A percentile compares a stretch with the other conserved stretches of the same genome.
Conservation (phyloP, 1,140 invertebrate species). For the Lasioglossum albipes region DNA sequence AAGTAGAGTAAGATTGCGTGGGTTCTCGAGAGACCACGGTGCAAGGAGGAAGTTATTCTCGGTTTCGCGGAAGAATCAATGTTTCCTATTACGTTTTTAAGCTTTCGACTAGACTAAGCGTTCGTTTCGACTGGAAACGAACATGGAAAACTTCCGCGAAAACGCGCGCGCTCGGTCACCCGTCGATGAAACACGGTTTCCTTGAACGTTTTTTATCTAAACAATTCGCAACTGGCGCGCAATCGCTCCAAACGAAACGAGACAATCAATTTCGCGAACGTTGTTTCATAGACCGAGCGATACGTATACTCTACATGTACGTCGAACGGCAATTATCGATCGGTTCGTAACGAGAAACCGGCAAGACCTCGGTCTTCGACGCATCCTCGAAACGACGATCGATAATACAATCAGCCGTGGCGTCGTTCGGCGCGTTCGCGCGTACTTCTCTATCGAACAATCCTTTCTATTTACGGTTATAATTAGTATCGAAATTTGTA, state of each 20-base stretch:
- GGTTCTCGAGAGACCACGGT: background rate
- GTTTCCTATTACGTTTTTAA: conserved; percentile 5
- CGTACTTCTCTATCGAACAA: conserved; percentile 4
- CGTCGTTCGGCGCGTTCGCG: background rate
- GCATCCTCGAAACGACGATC: background rate
- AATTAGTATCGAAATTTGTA: conserved; percentile 75
- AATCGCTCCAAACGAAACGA: conserved; percentile 19
- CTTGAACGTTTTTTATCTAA: background rate
- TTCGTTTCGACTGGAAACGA: background rate
- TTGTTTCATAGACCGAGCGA: conserved; percentile 25
- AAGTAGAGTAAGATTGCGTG: conserved; percentile 10
- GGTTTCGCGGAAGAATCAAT: background rate
- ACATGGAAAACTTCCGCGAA: background rate
- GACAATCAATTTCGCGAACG: conserved; percentile 49
- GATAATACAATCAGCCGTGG: background rate
- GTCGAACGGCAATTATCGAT: too few species aligned
- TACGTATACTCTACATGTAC: background rate
- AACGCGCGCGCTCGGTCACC: background rate
- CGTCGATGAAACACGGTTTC: too few species aligned
- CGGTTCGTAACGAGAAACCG: too few species aligned
- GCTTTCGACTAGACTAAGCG: background rate
- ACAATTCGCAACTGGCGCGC: background rate
- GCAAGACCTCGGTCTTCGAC: background rate
- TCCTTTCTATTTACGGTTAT: conserved; percentile 54
- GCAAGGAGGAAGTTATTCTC: background rate